Base-by-base conservation (phyloP, 1,140 invertebrate species). In the Popillia japonica region DNA sequence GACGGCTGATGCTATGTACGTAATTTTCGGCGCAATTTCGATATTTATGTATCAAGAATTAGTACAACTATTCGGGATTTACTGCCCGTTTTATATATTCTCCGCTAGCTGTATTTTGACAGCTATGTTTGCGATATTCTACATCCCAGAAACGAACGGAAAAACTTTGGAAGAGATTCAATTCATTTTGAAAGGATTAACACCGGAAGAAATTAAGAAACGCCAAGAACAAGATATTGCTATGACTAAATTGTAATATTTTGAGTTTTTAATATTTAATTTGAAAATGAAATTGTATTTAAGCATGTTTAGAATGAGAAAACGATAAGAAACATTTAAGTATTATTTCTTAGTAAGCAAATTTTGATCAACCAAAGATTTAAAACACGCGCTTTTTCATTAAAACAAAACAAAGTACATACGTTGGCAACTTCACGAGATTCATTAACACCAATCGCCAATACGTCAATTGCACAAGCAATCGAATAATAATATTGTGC, bases 61-160 rank as follows among this genome's bases (percentile, higher is more conserved):
- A 42, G 85, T 86, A 59, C 48, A 78, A 0, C 72, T 81, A 0
- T 85, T 92, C 34, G 88, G 90, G 0, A 82, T 87, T 6, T 86
- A 89, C 73, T 87, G 87, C 0, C 89, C 90, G 6, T 95, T 94
- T 84, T 94, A 90, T 88, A 84, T 94, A 17, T 95, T 93, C 83
- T 88, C 91, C 2, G 86, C 83, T 7, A 86, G 92, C 72, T 91
- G 92, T 75, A 85, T 88, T 9, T 23, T 92, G 23, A 91, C 92
- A 0, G 86, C 89, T 7, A 77, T 91, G 0, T 92, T 95, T 80
- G 88, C 93, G 9, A 87, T 89, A n/a, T 85, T 91, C 42, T 84
- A 93, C 44, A 89, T 95, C 10, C 93, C 93, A 0, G 94, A 96
- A 87, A 96, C 94, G 0, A 95, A 94, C 86, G 94, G 93, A 0